These are phyloP conservation scores for Iselma pallidipennis DNA, from an alignment of 2,888 invertebrate genomes.

Conservation along the genomic window DNA sequence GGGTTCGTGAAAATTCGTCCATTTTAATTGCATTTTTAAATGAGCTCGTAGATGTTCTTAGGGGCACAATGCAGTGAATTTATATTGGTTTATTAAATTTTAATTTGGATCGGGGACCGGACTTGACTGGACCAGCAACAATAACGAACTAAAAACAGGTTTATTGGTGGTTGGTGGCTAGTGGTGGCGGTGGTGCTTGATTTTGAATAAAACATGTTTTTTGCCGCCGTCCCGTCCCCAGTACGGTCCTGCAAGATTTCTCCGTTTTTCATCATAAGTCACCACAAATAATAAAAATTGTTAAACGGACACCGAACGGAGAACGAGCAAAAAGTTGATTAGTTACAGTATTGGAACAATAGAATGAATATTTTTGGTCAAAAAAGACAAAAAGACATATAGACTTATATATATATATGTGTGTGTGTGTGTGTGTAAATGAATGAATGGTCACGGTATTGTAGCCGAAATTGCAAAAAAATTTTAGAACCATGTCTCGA, in stretches of 20 bases:
- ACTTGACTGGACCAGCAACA: not conserved
- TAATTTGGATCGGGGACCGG: slow-evolving; percentile 45
- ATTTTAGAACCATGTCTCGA: too few relatives aligned
- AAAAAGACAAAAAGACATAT: not conserved
- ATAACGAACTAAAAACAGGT: not conserved
- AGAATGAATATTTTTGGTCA: not conserved
- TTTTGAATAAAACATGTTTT: not conserved
- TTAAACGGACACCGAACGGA: not conserved
- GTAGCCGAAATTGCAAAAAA: too few relatives aligned
- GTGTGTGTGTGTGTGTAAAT: not conserved
- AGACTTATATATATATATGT: too few relatives aligned
- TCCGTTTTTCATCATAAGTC: not conserved
- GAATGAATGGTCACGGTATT: not conserved
- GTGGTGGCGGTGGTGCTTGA: too few relatives aligned
- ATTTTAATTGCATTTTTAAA: slow-evolving; percentile 55
- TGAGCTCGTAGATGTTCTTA: slow-evolving; percentile 45
- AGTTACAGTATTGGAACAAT: not conserved
- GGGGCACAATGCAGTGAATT: slow-evolving; percentile 51
- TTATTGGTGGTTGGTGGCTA: not conserved
- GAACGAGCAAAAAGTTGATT: too few relatives aligned
- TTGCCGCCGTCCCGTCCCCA: not conserved
- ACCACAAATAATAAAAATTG: not conserved
- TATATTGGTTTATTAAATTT: slow-evolving; percentile 58
- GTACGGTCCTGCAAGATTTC: not conserved
- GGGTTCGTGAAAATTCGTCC: slow-evolving; percentile 42